Evolutionary conservation across 2,113 vertebrate genomes (phyloP).

Genomic region (Oncorhynchus tshawytscha): DNA sequence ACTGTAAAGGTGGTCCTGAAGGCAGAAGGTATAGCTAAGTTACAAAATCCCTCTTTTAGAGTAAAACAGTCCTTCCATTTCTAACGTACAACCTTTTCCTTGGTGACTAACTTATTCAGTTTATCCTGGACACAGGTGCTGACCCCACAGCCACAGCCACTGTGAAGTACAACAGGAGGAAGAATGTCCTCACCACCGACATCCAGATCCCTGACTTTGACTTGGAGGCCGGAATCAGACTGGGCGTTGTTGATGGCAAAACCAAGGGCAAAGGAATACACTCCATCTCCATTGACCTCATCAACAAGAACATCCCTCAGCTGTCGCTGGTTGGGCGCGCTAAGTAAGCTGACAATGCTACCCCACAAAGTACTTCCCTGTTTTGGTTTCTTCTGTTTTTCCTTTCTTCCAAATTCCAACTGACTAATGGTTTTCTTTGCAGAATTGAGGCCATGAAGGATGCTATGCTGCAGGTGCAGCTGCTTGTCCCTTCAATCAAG

Average conservation of each 20-base stretch:
- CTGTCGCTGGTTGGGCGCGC: constrained; percentile 78
- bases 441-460: constrained; percentile 76
- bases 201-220: constrained; percentile 80
- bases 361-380: background rate
- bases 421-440: constrained; percentile 26
- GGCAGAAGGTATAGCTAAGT: constrained; percentile 77
- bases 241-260: constrained; percentile 76
- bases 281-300: constrained; percentile 78
- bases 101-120: background rate
- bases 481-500: constrained; percentile 78
- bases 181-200: constrained; percentile 73
- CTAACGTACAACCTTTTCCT: background rate
- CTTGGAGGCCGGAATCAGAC: constrained; percentile 79
- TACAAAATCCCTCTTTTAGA: background rate
- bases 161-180: constrained; percentile 82
- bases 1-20: constrained; percentile 76
- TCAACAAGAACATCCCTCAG: constrained; percentile 83
- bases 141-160: constrained; percentile 67
- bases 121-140: constrained; percentile 63
- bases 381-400: background rate
- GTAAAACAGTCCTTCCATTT: background rate
- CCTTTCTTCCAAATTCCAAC: too few species aligned
- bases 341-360: constrained; percentile 74
- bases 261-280: constrained; percentile 70
- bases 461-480: constrained; percentile 72